Base-by-base conservation (phyloP, 2,888 invertebrate genomes). In the Melitaea athalia region DNA sequence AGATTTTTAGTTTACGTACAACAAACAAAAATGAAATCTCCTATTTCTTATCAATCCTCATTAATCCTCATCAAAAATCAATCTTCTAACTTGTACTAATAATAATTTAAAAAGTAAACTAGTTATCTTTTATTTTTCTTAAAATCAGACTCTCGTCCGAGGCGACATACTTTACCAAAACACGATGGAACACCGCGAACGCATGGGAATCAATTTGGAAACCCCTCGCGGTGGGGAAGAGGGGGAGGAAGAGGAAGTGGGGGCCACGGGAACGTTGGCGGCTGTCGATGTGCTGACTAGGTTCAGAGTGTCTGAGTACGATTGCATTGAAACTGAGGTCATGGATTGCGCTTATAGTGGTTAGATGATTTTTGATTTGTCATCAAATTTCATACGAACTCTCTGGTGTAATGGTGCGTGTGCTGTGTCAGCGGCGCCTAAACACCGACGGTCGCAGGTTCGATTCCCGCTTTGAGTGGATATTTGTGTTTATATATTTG, bases 281-380 rank as follows among this genome's bases (percentile, higher is more conserved):
- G 89, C 92, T 0, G 87, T 83, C 0, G 91, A 91, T 62, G 90
- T 92, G 0, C 72, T 91, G 52, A 86, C 78, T 61, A 82, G 85
- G 71, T 91, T 91, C 74, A 84, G 80, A 59, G 79, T 91, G 0
- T 82, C 89, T 0, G 89, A 91, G 2, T 84, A 81, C 17, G 92
- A 92, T 66, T 89, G 89, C 50, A 88, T 92, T 0, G 92, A 92
- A 74, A 87, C 91, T 10, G 91, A 92, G 3, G 86, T 92, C 0
- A 72, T 82, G 76, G 92, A 92, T 31, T 85, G 86, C 59, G 75
- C 80, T 4, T 87, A 74, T 47, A 85, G 75, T 67, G 91, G 91
- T 91, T n/a, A 82, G 81, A 75, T 47, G 38, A 6, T 24, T 17
- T 31, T 5, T 61, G 5, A 24, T 53, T 91, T 14, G 82, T 81